phyloP scores from a whole-genome alignment of 2,797 vertebrate genomes.

The Helarctos malayanus region DNA sequence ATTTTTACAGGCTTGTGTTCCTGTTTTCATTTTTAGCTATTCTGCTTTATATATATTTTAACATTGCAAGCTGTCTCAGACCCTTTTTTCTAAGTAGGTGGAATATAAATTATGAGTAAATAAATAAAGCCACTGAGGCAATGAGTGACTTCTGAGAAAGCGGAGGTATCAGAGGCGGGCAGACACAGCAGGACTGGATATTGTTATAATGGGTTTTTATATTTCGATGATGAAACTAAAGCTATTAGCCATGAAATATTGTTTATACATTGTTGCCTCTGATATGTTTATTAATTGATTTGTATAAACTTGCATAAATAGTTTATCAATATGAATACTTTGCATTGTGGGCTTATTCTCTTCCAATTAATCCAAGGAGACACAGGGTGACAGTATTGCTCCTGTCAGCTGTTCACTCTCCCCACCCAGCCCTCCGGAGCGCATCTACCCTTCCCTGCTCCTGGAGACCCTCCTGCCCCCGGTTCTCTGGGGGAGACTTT shows the following conservation, averaged over 20 bases:
- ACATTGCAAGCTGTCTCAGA: conserved; percentile 72
- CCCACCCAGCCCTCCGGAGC: not conserved
- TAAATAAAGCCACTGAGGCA: conserved; percentile 75
- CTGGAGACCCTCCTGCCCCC: not conserved
- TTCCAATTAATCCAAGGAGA: not conserved
- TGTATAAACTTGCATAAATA: not conserved
- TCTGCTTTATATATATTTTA: conserved; percentile 74
- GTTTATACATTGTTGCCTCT: conserved; percentile 16
- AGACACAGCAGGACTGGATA: conserved; percentile 60
- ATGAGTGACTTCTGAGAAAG: conserved; percentile 71
- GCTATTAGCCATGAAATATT: conserved; percentile 68
- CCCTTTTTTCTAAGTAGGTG: conserved; percentile 59
- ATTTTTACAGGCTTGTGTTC: conserved; percentile 30
- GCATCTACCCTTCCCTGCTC: no score
- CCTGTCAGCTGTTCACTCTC: not conserved
- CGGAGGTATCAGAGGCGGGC: conserved; percentile 28
- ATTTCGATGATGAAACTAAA: conserved; percentile 48
- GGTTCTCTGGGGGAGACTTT: not conserved
- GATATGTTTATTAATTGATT: conserved; percentile 57
- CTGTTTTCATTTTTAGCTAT: conserved; percentile 64
- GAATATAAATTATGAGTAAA: conserved; percentile 79
- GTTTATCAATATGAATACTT: conserved; percentile 64
- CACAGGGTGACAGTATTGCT: not conserved
- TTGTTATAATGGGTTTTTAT: conserved; percentile 68
- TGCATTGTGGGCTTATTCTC: conserved; percentile 34